These are phyloP conservation scores for Dipus sagitta DNA, from an alignment of 2,797 vertebrate genomes.

Conservation along the genomic window DNA sequence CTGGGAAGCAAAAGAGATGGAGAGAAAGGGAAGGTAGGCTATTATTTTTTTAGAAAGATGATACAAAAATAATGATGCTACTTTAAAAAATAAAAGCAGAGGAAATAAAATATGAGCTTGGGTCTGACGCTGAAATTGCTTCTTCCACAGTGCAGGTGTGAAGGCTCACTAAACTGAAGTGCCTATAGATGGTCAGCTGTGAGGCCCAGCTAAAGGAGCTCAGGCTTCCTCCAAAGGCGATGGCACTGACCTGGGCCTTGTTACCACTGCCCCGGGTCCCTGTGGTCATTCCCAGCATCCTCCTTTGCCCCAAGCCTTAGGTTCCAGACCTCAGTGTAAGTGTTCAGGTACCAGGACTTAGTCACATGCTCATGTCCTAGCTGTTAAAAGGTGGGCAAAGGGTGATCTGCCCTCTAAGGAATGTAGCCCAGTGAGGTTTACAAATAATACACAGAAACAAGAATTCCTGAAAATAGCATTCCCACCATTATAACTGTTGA, in stretches of 20 bases:
- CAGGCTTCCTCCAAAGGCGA: neutral
- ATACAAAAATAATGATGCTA: neutral
- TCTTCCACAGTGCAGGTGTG: neutral
- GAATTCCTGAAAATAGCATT: too few species aligned
- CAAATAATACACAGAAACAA: neutral
- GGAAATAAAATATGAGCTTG: neutral
- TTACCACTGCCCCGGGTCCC: rapidly evolving
- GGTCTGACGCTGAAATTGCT: neutral
- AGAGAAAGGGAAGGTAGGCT: neutral
- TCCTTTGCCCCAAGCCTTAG: neutral
- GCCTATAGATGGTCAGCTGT: neutral
- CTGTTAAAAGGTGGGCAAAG: neutral
- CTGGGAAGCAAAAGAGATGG: neutral
- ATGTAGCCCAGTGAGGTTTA: neutral
- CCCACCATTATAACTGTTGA: too few species aligned
- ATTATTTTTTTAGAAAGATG: neutral
- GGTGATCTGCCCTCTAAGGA: rapidly evolving
- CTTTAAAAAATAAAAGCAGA: neutral
- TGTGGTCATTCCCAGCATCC: too few species aligned
- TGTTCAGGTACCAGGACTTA: neutral
- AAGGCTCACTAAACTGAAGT: neutral
- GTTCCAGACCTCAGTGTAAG: neutral
- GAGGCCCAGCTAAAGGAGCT: too few species aligned
- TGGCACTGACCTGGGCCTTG: too few species aligned
- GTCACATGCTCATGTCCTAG: too few species aligned